Evolutionary conservation across 2,888 invertebrate genomes (phyloP).

Genomic region (Junonia oenone): DNA sequence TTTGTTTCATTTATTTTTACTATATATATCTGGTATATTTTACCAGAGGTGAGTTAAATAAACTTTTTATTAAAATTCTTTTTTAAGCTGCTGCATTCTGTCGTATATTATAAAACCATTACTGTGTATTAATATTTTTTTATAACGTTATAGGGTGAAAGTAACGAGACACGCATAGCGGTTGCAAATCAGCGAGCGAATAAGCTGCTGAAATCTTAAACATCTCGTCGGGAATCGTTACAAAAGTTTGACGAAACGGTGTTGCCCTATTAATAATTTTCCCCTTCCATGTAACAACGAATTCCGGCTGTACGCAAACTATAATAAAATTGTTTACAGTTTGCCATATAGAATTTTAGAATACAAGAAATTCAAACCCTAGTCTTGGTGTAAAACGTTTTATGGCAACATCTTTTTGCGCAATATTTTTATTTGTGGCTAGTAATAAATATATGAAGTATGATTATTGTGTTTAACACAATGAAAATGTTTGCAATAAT

Average conservation of each 20-base stretch:
- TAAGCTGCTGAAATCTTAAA: slow-evolving; percentile 88
- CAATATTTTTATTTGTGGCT: slow-evolving; percentile 1
- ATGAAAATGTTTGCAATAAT: background rate
- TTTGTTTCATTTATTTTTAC: no score
- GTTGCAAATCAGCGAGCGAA: slow-evolving; percentile 94
- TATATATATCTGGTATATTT: no score
- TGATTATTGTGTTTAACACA: no score
- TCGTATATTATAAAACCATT: background rate
- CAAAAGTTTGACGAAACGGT: slow-evolving; percentile 9
- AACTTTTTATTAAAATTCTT: no score
- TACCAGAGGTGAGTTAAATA: no score
- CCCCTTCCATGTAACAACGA: slow-evolving; percentile 12
- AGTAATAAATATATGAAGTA: slow-evolving; percentile 3
- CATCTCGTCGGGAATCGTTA: slow-evolving; percentile 15
- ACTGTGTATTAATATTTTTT: slow-evolving; percentile 7
- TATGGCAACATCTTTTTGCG: slow-evolving; percentile 26
- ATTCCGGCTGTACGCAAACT: slow-evolving; percentile 2
- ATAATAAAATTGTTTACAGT: background rate
- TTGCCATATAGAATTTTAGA: background rate
- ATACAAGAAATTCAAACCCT: background rate
- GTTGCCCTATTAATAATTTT: slow-evolving; percentile 9
- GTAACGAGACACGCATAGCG: slow-evolving; percentile 93
- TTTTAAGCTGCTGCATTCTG: slow-evolving; percentile 7
- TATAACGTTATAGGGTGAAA: slow-evolving; percentile 81
- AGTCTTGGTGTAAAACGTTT: background rate